A percentile compares a stretch with the other conserved stretches of the same genome.
These are phyloP conservation scores for Ichneumoninae sp. DNA, from an alignment of 2,888 invertebrate genomes.

Conservation along the genomic window DNA sequence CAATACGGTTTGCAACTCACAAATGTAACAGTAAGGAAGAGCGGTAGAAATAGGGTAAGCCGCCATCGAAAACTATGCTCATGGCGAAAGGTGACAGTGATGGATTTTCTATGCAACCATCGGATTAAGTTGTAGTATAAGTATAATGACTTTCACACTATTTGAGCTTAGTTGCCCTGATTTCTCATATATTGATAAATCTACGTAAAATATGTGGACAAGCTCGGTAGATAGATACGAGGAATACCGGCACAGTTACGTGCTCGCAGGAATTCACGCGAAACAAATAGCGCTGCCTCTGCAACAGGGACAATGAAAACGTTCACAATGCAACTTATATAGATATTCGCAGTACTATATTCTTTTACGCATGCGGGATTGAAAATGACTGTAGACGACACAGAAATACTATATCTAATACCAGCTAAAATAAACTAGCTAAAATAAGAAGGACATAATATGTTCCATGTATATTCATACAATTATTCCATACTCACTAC, in stretches of 20 bases:
- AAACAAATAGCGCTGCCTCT: conserved; percentile 43
- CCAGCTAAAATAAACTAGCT: not conserved
- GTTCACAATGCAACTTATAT: conserved; percentile 14
- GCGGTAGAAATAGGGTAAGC: too few relatives aligned
- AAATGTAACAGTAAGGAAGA: too few relatives aligned
- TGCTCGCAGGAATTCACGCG: conserved; percentile 39
- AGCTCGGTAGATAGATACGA: conserved; percentile 8
- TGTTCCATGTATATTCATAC: not conserved
- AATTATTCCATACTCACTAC: not conserved
- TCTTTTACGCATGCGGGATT: conserved; percentile 50
- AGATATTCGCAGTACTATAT: conserved; percentile 24
- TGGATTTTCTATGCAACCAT: too few relatives aligned
- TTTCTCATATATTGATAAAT: not conserved
- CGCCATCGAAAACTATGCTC: too few relatives aligned
- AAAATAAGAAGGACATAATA: not conserved
- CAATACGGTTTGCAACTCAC: too few relatives aligned
- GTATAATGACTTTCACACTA: too few relatives aligned
- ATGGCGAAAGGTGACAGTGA: too few relatives aligned
- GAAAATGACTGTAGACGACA: conserved; percentile 57
- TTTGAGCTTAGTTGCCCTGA: not conserved
- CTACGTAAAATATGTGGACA: not conserved
- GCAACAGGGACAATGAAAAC: conserved; percentile 35
- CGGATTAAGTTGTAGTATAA: too few relatives aligned
- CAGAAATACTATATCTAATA: not conserved
- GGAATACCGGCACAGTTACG: conserved; percentile 30